A percentile compares a stretch with the other conserved stretches of the same genome.
Evolutionary conservation across 2,888 invertebrate genomes (phyloP).

Genomic region (Calameuta filiformis): DNA sequence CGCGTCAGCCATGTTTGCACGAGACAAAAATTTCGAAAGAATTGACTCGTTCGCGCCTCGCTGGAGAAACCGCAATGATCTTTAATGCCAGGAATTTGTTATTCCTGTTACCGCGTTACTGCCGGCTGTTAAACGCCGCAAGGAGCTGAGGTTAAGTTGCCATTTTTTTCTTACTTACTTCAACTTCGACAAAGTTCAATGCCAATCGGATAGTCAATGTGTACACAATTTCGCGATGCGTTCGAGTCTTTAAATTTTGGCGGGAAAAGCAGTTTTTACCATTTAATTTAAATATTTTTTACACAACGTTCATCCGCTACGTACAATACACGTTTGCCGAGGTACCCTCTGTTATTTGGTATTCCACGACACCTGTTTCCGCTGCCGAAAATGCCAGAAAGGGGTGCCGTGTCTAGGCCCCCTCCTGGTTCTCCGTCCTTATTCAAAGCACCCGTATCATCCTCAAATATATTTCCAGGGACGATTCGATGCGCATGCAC

Average conservation of each 20-base stretch:
- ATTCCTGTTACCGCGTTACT: no score
- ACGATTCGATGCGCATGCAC: not conserved
- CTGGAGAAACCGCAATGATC: no score
- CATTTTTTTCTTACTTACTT: not conserved
- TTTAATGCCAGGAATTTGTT: no score
- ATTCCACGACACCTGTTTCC: constrained; percentile 40
- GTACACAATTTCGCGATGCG: not conserved
- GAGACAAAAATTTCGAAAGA: not conserved
- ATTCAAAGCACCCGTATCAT: not conserved
- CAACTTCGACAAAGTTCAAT: not conserved
- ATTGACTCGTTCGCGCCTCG: not conserved
- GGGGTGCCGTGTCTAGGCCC: not conserved
- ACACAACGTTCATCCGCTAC: not conserved
- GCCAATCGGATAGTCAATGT: not conserved
- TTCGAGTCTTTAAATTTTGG: not conserved
- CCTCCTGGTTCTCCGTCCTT: not conserved
- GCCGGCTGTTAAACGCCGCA: no score
- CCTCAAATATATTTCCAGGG: not conserved
- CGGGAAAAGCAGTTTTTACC: not conserved
- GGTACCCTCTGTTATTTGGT: not conserved
- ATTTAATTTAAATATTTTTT: not conserved
- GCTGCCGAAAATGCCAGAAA: constrained; percentile 29
- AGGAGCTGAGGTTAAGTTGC: no score
- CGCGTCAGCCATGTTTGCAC: not conserved
- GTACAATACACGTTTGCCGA: not conserved